These are phyloP conservation scores for Rosalia funebris DNA, from an alignment of 2,888 invertebrate genomes.

Conservation along the genomic window DNA sequence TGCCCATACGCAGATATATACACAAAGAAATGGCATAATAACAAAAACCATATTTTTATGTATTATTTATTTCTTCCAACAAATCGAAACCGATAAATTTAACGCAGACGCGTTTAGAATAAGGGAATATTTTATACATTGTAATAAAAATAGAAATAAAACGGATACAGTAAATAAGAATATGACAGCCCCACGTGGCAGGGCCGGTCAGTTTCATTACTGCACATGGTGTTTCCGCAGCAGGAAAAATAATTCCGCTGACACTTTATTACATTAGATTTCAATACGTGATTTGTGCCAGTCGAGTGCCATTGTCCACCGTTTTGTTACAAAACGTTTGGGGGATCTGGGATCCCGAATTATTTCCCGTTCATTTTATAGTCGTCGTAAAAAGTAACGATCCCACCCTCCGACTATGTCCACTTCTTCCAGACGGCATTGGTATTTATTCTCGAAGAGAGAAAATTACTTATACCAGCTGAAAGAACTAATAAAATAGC, in stretches of 20 bases:
- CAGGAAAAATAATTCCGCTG: conserved; percentile 38
- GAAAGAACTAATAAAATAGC: conserved; percentile 33
- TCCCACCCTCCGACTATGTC: conserved; percentile 47
- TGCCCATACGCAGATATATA: not conserved
- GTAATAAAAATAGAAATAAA: conserved; percentile 17
- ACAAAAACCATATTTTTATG: conserved; percentile 12
- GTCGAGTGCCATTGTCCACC: conserved; percentile 45
- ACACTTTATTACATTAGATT: conserved; percentile 49
- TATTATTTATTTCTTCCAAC: conserved; percentile 9
- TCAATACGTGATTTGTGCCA: conserved; percentile 51
- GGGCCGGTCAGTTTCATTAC: conserved; percentile 27
- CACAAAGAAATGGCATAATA: conserved; percentile 6
- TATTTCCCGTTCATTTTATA: conserved; percentile 54
- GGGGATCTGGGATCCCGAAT: conserved; percentile 46
- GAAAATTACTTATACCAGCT: conserved; percentile 32
- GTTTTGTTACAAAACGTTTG: conserved; percentile 43
- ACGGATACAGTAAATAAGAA: conserved; percentile 26
- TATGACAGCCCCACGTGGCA: conserved; percentile 27
- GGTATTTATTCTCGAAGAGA: conserved; percentile 29
- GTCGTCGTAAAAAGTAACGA: conserved; percentile 55
- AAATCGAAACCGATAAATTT: conserved; percentile 27
- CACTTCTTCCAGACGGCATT: conserved; percentile 35
- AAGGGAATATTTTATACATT: conserved; percentile 7
- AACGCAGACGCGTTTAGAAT: conserved; percentile 2
- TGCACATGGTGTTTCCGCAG: conserved; percentile 10